Conservation (phyloP, 1,140 invertebrate species). For the Laupala kohalensis region DNA sequence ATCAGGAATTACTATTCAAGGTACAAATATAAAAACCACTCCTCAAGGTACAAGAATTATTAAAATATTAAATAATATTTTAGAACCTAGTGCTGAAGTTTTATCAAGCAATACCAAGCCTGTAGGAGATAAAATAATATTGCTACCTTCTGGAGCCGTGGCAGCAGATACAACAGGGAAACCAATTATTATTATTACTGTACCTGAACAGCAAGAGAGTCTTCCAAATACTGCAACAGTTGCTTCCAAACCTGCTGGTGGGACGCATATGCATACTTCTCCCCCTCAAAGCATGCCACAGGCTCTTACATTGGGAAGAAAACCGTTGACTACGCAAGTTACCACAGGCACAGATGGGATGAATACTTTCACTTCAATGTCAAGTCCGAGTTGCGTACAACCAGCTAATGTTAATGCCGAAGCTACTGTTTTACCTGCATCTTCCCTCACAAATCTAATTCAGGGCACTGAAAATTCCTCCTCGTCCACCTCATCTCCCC, state of each 20-base stretch:
- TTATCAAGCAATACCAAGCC: slow-evolving; percentile 93
- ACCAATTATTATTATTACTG: too few relatives aligned
- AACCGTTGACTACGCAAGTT: slow-evolving; percentile 77
- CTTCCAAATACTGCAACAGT: slow-evolving; percentile 13
- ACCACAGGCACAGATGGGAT: slow-evolving; percentile 80
- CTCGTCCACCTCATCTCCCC: slow-evolving; percentile 87
- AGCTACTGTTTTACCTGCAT: slow-evolving; percentile 86
- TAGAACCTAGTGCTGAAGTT: background rate
- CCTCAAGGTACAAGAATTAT: too few relatives aligned
- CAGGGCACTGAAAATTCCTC: slow-evolving; percentile 40
- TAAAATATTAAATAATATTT: too few relatives aligned
- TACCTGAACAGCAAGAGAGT: slow-evolving; percentile 17
- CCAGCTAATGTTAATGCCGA: too few relatives aligned
- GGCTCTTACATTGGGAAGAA: slow-evolving; percentile 76
- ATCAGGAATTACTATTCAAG: too few relatives aligned
- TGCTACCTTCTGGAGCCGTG: slow-evolving; percentile 23
- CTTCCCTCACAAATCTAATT: slow-evolving; percentile 20
- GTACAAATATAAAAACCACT: too few relatives aligned
- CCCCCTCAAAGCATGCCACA: too few relatives aligned
- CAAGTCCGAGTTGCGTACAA: too few relatives aligned
- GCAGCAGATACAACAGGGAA: too few relatives aligned
- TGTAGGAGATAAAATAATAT: slow-evolving; percentile 39
- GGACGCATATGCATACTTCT: too few relatives aligned
- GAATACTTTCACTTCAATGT: too few relatives aligned
- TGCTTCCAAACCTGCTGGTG: slow-evolving; percentile 74